Evolutionary conservation across 2,888 invertebrate species (phyloP), one percentile per base, ranked within the genome.

Genomic region (Caenorhabditis plicata): DNA sequence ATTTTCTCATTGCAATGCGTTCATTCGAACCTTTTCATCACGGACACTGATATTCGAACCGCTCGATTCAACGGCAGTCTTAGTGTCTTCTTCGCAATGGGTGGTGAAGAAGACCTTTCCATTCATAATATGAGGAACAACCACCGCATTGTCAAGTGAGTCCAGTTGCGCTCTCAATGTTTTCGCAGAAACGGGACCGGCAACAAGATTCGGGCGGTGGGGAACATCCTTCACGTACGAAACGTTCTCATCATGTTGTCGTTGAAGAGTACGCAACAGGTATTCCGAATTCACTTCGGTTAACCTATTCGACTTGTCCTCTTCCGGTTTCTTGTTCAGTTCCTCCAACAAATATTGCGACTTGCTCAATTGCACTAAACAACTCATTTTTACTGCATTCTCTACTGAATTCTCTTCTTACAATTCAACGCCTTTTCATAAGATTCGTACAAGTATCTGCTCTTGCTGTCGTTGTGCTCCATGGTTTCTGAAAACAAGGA

Each of bases 41-140:
- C 32, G 36, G 23, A 49, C 29, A 33, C 43, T 55, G 11, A 49
- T 31, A 31, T 42, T 60, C 11, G 60, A 53, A 11, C 29, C 19
- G 15, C 27, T 36, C 49, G 52, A 48, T 29, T 58, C 58, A 9
- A 58, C 49, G 1, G 61, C 61, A 5, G 61, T 61, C 13, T 51
- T 40, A 19, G 50, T 40, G 39, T 61, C 61, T 1, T 45, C 47
- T 15, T 61, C 61, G 20, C 51, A 47, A 23, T 61, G 54, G n/a
- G 55, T 61, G 9, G 51, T 32, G 48, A 61, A 55, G 31, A 22
- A 61, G 11, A 61, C 49, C 19, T 55, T 46, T 11, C 61, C 61
- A 41, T 61, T 25, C 19, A 61, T 41, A 29, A 61, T 55, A 22
- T 51, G 46, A 19, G 61, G 61, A 22, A 47, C 29, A 29, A 55